A percentile compares a stretch with the other conserved stretches of the same genome.
Conservation (phyloP, 2,888 invertebrate species). For the Pinctada fucata region DNA sequence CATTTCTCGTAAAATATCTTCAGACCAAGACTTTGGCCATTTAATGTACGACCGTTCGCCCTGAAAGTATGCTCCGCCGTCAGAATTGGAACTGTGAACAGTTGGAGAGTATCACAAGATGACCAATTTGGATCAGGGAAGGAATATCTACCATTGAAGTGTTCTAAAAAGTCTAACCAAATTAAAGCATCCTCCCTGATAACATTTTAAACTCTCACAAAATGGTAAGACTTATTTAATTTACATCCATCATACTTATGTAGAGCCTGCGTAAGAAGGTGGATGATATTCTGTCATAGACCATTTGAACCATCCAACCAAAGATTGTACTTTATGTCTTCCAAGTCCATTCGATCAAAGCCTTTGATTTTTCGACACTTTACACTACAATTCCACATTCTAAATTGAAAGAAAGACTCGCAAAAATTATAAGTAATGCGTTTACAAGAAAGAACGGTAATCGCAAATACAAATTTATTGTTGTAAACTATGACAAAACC, state of each 20-base stretch:
- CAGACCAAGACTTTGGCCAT: not conserved
- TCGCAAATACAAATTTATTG: no score
- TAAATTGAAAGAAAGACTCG: no score
- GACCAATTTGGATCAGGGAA: not conserved
- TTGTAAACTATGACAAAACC: no score
- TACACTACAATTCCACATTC: no score
- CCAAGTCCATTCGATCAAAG: no score
- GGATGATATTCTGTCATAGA: no score
- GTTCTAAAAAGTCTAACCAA: not conserved
- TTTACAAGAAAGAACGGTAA: no score
- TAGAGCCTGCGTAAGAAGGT: not conserved
- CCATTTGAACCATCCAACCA: no score
- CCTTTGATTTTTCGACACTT: no score
- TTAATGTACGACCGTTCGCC: not conserved
- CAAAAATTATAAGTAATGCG: no score
- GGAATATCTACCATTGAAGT: slow-evolving; percentile 1
- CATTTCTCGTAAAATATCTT: not conserved
- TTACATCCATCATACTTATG: not conserved
- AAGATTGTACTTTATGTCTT: no score
- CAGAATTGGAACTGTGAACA: not conserved
- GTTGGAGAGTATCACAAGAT: slow-evolving; percentile 1
- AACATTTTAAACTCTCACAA: not conserved
- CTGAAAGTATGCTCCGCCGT: slow-evolving; percentile 13
- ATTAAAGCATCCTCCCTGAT: not conserved
- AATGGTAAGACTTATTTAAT: not conserved